Evolutionary conservation across 2,797 vertebrate species (phyloP), one percentile per base, ranked within the genome.

Genomic region (Dallia pectoralis): DNA sequence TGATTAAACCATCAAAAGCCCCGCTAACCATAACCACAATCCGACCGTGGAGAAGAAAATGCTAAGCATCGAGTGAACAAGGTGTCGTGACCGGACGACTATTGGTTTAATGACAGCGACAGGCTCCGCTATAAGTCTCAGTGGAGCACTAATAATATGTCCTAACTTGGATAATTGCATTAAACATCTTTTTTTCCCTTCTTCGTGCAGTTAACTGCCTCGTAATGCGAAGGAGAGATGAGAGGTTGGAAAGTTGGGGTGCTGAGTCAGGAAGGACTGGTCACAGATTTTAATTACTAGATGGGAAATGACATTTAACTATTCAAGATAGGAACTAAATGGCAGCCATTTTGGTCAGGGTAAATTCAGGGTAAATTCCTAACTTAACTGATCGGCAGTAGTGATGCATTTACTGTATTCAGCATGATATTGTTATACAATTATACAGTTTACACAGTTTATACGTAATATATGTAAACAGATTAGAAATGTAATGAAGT

Each of bases 81-180:
- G 86, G 79, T 70, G 80, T 79, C 86, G 79, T 88, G 89, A 89
- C 86, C 79, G 84, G 75, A 81, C 73, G 84, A 82, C 88, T 89
- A 92, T 90, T 89, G 91, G 91, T 91, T 92, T 89, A 78, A 81
- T 79, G 90, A 87, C 87, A 84, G 74, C 71, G 74, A 64, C 72
- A 56, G 79, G 84, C 76, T 80, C 77, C 36, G 83, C 79, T 77
- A 80, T 83, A 80, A 83, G 81, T 88, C 82, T 83, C 81, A 67
- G 81, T 85, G 83, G 82, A 77, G 27, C 80, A 78, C 86, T 82
- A 85, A 89, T 90, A 85, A 88, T 90, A 88, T 63, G 67, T 88
- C 84, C 84, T 85, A 86, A 89, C 87, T 81, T 81, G 84, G 82
- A 78, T 89, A 90, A 90, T 91, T 89, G 84, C 85, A 85, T 89